A percentile compares a stretch with the other conserved stretches of the same genome.
These are phyloP conservation scores for Eulemur albifrons DNA, from an alignment of 2,797 vertebrate genomes.

Conservation along the genomic window DNA sequence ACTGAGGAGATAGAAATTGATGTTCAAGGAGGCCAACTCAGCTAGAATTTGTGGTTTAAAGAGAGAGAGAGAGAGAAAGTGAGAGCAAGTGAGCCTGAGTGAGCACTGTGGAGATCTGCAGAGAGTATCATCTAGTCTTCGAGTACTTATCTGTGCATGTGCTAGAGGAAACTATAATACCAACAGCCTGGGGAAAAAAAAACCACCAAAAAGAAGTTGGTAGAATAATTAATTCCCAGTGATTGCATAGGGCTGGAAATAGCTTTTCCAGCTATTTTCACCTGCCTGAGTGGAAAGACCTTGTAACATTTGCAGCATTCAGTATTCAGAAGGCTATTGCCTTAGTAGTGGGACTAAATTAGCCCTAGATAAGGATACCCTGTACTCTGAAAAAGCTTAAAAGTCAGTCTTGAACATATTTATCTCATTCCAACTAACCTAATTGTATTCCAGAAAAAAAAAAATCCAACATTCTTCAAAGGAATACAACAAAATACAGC, in stretches of 20 bases:
- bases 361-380: background rate
- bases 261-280: background rate
- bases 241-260: background rate
- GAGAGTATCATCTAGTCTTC: background rate
- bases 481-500: background rate
- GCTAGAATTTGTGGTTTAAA: background rate
- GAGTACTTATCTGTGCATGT: background rate
- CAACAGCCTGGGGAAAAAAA: background rate
- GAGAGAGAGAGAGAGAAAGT: rapidly evolving
- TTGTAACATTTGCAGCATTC: background rate
- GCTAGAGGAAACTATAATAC: background rate
- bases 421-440: background rate
- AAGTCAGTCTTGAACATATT: background rate
- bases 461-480: background rate
- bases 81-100: background rate
- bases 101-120: background rate
- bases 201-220: background rate
- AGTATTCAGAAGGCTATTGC: background rate
- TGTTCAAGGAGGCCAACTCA: background rate
- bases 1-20: background rate
- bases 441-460: background rate
- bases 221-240: background rate
- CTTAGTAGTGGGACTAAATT: background rate
- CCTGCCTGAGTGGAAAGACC: background rate
- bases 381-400: background rate